Base-by-base conservation (phyloP, 2,797 vertebrate genomes). In the Poeciliopsis turneri region DNA sequence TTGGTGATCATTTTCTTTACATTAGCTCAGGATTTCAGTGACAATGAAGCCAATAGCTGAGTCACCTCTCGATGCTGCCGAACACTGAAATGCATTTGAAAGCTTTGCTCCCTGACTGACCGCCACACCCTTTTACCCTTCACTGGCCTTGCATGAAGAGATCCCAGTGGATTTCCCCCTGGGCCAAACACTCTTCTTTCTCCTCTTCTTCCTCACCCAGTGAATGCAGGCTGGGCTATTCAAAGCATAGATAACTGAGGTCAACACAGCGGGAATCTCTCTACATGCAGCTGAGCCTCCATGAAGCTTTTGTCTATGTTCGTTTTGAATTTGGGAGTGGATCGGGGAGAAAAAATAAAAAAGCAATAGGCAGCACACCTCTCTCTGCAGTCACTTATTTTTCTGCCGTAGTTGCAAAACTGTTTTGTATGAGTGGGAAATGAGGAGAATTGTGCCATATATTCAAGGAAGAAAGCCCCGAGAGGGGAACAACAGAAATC, bases 171-270 rank as follows among this genome's bases (percentile, higher is more conserved):
- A 61, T 75, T 82, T 87, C 55, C 88, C 92, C 49, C 87, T 9
- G 18, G 88, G 93, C 87, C 11, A 80, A 41, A 79, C 88, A 82
- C 84, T 87, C 79, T 80, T 84, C 87, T 79, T 77, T 86, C 79
- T 84, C 85, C 81, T 82, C 49, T 45, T 79, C 87, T 89, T 85
- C 85, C 91, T 88, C 86, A 76, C 80, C 87, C 88, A 91, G 88
- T 43, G 70, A 83, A 86, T n/a, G 51, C 85, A 74, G 84, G 78
- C 87, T 75, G 23, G 82, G 79, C 83, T 87, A 87, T 88, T 91
- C 83, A 89, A 83, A 88, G 90, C 91, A 86, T 90, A 93, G 91
- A 93, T 92, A 92, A 92, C 89, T 83, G 90, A 94, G 94, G 93
- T 92, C 93, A 94, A 76, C 90, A 78, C 92, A 92, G 91, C 79